Base-by-base conservation (phyloP, 2,797 vertebrate genomes). In the Cryptoprocta ferox region DNA sequence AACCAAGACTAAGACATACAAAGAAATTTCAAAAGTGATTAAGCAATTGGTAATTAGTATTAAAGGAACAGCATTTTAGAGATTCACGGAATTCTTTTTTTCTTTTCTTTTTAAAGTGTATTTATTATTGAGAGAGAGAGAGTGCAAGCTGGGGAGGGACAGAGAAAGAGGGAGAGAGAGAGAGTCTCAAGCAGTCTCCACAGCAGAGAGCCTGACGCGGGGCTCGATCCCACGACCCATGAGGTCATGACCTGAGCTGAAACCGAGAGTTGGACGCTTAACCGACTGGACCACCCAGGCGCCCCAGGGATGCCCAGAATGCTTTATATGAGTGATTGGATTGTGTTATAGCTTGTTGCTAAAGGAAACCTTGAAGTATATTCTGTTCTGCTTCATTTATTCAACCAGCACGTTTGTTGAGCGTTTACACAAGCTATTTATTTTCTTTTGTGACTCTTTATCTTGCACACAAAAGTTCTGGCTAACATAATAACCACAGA, bases 401-500 rank as follows among this genome's bases (percentile, higher is more conserved):
- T 42, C 39, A 35, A 15, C 24, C 53, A 8, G 59, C 30, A 18
- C 0, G 6, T n/a, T 63, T 63, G 48, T 7, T 15, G 37, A 75
- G 26, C 4, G 6, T 19, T 45, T 12, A 12, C 3, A 61, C 3
- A 1, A 5, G 63, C 21, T 63, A 21, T 28, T 21, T 75, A 63
- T 68, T 42, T 32, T 65, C 26, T 75, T 32, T 63, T 16, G 61
- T 30, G 63, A 19, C 30, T 61, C 26, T 37, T 16, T 30, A 15
- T 39, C 45, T 63, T 39, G 12, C 68, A 28, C 50, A 11, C 16
- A 13, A 39, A 68, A 61, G 14, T 6, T 10, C 0, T 3, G 68
- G 61, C 70, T n/a, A 9, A 12, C 9, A 3, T 24, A n/a, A 30
- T 1, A 45, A 8, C 5, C 32, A 18, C 0, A 0, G 24, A 18